Percentiles rank a stretch among this genome's conserved stretches.
Evolutionary conservation across 2,888 invertebrate species (phyloP).

Genomic region (Andrena haemorrhoa): DNA sequence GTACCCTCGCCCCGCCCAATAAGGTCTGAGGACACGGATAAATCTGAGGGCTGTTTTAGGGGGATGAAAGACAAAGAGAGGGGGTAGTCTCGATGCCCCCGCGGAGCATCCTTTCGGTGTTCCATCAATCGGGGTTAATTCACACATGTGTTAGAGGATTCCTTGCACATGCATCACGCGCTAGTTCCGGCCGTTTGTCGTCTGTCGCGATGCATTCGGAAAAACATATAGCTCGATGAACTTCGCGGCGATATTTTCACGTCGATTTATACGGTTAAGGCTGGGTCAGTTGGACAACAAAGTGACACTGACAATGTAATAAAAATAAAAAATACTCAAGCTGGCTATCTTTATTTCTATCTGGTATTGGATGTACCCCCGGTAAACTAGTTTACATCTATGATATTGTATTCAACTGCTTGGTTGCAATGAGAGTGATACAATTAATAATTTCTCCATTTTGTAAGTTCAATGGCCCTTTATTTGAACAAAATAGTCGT

Average conservation of each 20-base stretch:
- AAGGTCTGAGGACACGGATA: conserved; percentile 70
- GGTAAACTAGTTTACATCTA: neutral
- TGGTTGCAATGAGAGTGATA: neutral
- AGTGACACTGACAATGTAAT: conserved; percentile 35
- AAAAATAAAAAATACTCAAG: neutral
- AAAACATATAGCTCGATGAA: conserved; percentile 50
- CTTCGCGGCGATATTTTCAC: conserved; percentile 33
- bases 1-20: conserved; percentile 77
- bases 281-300: conserved; percentile 25
- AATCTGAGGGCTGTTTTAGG: conserved; percentile 50
- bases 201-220: conserved; percentile 48
- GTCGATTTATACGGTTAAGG: conserved; percentile 25
- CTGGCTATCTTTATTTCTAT: neutral
- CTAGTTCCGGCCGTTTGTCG: conserved; percentile 59
- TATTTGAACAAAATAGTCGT: neutral
- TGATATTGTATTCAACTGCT: neutral
- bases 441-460: neutral
- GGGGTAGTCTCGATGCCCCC: conserved; percentile 54
- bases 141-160: conserved; percentile 71
- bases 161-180: conserved; percentile 70
- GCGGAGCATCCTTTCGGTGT: conserved; percentile 68
- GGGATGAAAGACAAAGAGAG: conserved; percentile 38
- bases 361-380: neutral
- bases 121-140: conserved; percentile 71
- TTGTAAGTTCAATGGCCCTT: neutral